phyloP scores from a whole-genome alignment of 2,113 vertebrate species.

The Pholis gunnellus region DNA sequence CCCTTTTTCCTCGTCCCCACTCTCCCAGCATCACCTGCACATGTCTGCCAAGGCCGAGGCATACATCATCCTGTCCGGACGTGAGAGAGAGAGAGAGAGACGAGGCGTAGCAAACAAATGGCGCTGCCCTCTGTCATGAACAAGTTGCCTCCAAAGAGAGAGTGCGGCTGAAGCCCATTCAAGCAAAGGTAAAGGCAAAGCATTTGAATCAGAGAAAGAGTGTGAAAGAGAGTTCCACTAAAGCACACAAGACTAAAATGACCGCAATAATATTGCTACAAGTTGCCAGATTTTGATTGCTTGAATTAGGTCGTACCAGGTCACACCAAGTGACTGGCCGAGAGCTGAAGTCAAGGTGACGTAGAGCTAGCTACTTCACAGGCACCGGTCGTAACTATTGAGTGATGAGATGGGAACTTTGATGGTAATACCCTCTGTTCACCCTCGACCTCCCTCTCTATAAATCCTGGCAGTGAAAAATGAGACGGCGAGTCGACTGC shows the following conservation, averaged over 20 bases:
- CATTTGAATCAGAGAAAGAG: slow-evolving; percentile 33
- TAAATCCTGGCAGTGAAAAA: slow-evolving; percentile 58
- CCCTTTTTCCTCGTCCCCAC: slow-evolving; percentile 34
- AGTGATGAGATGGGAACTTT: slow-evolving; percentile 32
- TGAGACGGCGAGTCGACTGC: slow-evolving; percentile 16
- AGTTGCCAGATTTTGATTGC: background rate
- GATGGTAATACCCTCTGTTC: slow-evolving; percentile 25
- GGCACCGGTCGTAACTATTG: slow-evolving; percentile 10
- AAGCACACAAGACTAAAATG: slow-evolving; percentile 3
- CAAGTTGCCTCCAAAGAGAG: slow-evolving; percentile 16
- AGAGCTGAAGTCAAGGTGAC: slow-evolving; percentile 14
- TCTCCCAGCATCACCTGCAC: slow-evolving; percentile 67
- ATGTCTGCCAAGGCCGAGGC: slow-evolving; percentile 70
- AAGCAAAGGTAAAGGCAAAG: slow-evolving; percentile 28
- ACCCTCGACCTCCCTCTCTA: slow-evolving; percentile 20
- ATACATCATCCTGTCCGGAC: slow-evolving; percentile 74
- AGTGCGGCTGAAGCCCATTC: slow-evolving; percentile 34
- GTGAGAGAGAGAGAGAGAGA: slow-evolving; percentile 19
- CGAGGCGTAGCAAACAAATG: slow-evolving; percentile 47
- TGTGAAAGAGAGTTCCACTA: background rate
- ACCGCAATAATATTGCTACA: background rate
- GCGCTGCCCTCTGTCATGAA: slow-evolving; percentile 41
- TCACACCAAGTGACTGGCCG: background rate
- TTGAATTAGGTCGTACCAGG: slow-evolving; percentile 1
- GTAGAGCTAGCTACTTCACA: background rate